Evolutionary conservation across 2,113 vertebrate species (phyloP).

Genomic region (Natator depressus): DNA sequence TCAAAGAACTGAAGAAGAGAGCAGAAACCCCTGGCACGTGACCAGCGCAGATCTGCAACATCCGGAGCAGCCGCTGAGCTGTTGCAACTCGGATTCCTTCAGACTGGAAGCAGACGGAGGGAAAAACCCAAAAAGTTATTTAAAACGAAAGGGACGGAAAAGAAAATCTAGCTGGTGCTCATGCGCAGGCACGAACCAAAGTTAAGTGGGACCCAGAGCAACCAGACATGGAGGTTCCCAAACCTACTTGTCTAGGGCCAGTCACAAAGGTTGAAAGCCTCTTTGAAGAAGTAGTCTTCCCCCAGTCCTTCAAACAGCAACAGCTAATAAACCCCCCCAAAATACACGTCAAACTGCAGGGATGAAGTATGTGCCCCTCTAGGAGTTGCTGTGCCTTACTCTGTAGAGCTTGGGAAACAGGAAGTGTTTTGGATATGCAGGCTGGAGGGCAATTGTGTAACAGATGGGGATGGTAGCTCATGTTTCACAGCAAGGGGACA

Average conservation of each 20-base stretch:
- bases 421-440: neutral
- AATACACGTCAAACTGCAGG: neutral
- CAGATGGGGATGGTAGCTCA: neutral
- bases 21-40: slow-evolving; percentile 73
- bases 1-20: slow-evolving; percentile 71
- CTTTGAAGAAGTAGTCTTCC: neutral
- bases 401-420: neutral
- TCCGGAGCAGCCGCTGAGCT: slow-evolving; percentile 77
- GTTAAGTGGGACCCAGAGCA: neutral
- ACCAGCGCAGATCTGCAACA: slow-evolving; percentile 79
- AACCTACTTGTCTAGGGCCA: neutral
- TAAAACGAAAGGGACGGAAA: neutral
- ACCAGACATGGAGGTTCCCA: neutral
- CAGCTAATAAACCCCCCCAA: neutral
- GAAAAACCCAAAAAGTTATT: neutral
- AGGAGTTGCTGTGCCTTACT: neutral
- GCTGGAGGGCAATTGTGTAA: neutral
- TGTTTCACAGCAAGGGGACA: neutral
- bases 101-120: slow-evolving; percentile 61
- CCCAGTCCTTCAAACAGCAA: neutral
- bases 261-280: neutral
- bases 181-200: neutral
- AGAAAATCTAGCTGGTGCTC: neutral
- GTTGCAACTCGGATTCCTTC: slow-evolving; percentile 46
- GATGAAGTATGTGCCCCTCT: neutral